Evolutionary conservation across 2,888 invertebrate genomes (phyloP).

Genomic region (Heliconius ethilla): DNA sequence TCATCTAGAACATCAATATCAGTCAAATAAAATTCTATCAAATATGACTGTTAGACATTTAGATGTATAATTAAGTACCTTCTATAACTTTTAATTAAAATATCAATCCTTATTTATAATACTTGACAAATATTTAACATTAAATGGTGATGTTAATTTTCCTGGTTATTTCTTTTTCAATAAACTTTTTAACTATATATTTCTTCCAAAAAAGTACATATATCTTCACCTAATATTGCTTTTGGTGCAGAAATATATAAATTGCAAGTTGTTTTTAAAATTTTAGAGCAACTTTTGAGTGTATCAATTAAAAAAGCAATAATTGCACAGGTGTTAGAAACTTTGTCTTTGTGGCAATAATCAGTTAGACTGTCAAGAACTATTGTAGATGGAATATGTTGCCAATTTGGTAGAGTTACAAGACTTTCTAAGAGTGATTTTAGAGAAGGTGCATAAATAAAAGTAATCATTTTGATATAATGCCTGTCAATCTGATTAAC

Average conservation of each 20-base stretch:
- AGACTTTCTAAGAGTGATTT: slow-evolving; percentile 66
- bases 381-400: slow-evolving; percentile 66
- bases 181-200: slow-evolving; percentile 51
- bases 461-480: slow-evolving; percentile 75
- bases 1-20: no score
- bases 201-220: slow-evolving; percentile 59
- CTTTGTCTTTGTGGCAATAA: slow-evolving; percentile 57
- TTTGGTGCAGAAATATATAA: slow-evolving; percentile 61
- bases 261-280: slow-evolving; percentile 53
- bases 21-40: no score
- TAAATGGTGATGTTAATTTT: background rate
- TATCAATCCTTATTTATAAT: background rate
- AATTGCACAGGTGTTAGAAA: slow-evolving; percentile 68
- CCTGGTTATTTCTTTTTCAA: background rate
- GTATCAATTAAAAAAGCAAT: slow-evolving; percentile 65
- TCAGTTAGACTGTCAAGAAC: slow-evolving; percentile 68
- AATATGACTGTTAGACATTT: background rate
- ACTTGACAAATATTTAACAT: background rate
- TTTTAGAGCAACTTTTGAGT: slow-evolving; percentile 56
- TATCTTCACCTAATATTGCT: slow-evolving; percentile 57
- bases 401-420: slow-evolving; percentile 66
- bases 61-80: background rate
- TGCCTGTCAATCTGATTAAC: slow-evolving; percentile 60
- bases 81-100: background rate
- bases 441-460: slow-evolving; percentile 65